phyloP scores from a whole-genome alignment of 2,797 vertebrate genomes.

The Acanthurus leucopareius region DNA sequence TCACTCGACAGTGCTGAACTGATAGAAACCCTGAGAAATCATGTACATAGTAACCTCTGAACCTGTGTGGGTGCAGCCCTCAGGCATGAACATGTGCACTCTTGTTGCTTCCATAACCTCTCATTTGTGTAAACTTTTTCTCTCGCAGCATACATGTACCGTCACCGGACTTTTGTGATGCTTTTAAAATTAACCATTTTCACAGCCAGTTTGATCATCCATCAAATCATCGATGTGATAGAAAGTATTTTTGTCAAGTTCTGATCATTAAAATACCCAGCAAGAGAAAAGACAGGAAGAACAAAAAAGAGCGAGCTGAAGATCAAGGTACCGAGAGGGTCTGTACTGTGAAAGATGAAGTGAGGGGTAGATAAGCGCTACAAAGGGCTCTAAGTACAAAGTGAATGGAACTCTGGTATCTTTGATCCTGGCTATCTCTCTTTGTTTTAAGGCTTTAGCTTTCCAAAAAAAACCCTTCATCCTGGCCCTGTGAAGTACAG shows the following conservation, averaged over 20 bases:
- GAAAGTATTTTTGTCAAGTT: neutral
- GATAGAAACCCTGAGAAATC: neutral
- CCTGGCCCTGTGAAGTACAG: conserved; percentile 49
- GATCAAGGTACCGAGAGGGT: conserved; percentile 30
- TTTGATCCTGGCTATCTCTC: conserved; percentile 54
- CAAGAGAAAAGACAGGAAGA: neutral
- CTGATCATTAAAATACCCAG: neutral
- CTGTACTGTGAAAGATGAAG: conserved; percentile 35
- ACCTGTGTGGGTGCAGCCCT: too few species aligned
- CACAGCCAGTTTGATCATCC: neutral
- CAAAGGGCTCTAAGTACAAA: conserved; percentile 52
- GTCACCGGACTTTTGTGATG: neutral
- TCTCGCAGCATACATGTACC: neutral
- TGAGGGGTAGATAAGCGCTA: conserved; percentile 30
- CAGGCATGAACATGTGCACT: neutral
- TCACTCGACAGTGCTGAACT: neutral
- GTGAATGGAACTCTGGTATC: conserved; percentile 48
- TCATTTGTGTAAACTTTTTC: neutral
- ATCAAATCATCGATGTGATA: neutral
- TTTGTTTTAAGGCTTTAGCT: conserved; percentile 51
- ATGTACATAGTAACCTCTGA: neutral
- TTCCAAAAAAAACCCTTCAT: conserved; percentile 43
- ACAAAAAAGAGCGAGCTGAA: neutral
- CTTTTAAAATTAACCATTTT: neutral
- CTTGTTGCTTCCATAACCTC: neutral